Base-by-base conservation (phyloP, 2,797 vertebrate species). In the Pteronotus mesoamericanus region DNA sequence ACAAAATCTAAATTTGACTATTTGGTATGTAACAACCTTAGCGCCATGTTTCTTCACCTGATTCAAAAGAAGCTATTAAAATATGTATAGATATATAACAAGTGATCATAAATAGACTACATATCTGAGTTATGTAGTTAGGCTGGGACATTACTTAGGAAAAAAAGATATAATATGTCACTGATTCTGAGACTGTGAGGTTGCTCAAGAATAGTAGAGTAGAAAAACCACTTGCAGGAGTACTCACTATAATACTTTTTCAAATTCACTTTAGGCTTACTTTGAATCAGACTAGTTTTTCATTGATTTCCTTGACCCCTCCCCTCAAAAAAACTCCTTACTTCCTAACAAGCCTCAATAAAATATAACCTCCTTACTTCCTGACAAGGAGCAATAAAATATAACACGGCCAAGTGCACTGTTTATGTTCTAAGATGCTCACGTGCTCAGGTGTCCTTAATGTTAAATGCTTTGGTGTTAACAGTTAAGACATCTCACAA, bases 401-500 rank as follows among this genome's bases (percentile, higher is more conserved):
- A 97, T 15, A 42, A 69, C 51, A 94, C 29, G 59, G 59, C 85
- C 83, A 86, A 22, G 85, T 85, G 89, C 37, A 94, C 39, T 46
- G 7, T n/a, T 34, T 55, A 79, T 48, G 19, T 51, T 44, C 53
- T 88, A 94, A 57, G 84, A 96, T 4, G 6, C 88, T 95, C 90
- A 97, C 10, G 93, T 24, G 71, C 57, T 92, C 64, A 96, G 95
- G 32, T 93, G 51, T 96, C 69, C 19, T 86, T 95, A 96, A 95
- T 82, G 95, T 78, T 96, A 96, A 96, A 89, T 89, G 90, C 66
- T 95, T 97, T 95, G 89, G 57, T 69, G 89, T 10, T 95, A 87
- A 95, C 55, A 94, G 48, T 78, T 96, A 96, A 95, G 85, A 96
- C 68, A 97, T 94, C 89, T 93, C 72, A 97, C 94, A 95, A 93